Base-by-base conservation (phyloP, 2,797 vertebrate genomes). In the Sebastes steindachneri region DNA sequence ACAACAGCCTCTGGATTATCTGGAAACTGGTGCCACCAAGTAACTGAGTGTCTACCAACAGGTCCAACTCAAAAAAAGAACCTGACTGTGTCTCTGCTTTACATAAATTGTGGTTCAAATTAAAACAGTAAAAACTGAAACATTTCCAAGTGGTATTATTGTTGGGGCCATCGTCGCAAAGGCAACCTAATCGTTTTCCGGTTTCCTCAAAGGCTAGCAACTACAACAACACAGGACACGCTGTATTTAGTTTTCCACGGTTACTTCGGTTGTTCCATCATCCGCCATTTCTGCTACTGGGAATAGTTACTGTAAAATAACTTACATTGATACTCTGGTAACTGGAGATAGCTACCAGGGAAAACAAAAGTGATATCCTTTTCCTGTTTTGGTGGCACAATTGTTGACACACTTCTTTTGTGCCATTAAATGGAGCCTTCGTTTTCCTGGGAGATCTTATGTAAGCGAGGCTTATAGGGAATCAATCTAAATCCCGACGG, bases 401-500 rank as follows among this genome's bases (percentile, higher is more conserved):
- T 57, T 25, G 25, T 15, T 57, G 55, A 57, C 3, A 26, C 55
- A 57, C 25, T 58, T 58, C 15, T 48, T 48, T 48, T 48, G 41
- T 19, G 41, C 41, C 0, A 0, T 48, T 48, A 48, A 48, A 48
- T 8, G 12, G 11, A 26, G 54, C 23, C 54, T 58, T 58, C 55
- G 0, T 28, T 58, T 58, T 48, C 25, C 55, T 4, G 3, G 55
- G 23, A 57, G 54, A 57, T 26, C 7, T 25, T 57, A 57, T 26
- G 54, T 0, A 57, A 26, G 54, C 3, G 3, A 9, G 54, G 25
- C 25, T 58, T 12, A 14, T 12, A 23, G 7, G 53, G 53, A 23
- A 23, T 0, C 21, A 54, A 54, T 48, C 7, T 48, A 19, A 48
- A 45, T 0, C 3, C 14, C 0, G 41, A 45, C 41, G 3, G 0